Evolutionary conservation across 2,888 invertebrate genomes (phyloP).

Genomic region (Caenorhabditis sp.): DNA sequence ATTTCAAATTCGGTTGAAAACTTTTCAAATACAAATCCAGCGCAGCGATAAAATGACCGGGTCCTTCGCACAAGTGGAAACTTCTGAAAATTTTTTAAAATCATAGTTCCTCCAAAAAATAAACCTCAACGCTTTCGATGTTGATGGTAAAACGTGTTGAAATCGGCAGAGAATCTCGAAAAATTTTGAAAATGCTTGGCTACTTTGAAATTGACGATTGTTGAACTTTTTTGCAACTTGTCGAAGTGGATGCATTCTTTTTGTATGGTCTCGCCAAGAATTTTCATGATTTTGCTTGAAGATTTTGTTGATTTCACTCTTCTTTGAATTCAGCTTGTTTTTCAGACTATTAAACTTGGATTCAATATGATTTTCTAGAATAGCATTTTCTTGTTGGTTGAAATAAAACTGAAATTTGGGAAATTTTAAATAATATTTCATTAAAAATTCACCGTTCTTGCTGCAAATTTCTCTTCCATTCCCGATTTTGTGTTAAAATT

Average conservation of each 20-base stretch:
- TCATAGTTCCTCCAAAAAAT: not conserved
- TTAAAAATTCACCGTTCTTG: not conserved
- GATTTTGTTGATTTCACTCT: not conserved
- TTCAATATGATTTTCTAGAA: not conserved
- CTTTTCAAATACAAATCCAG: conserved; percentile 12
- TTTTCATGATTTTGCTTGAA: not conserved
- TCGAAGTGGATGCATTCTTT: not conserved
- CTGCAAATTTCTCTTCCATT: not conserved
- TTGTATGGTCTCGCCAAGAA: not conserved
- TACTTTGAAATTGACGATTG: not conserved
- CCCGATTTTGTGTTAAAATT: too few species aligned
- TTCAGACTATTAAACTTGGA: too few species aligned
- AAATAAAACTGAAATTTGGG: not conserved
- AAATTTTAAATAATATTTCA: not conserved
- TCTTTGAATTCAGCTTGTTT: not conserved
- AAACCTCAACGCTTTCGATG: not conserved
- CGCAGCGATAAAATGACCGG: conserved; percentile 42
- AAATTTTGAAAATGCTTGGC: conserved; percentile 34
- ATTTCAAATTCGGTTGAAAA: conserved; percentile 11
- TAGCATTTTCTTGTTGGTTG: too few species aligned
- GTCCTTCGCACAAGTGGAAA: conserved; percentile 48
- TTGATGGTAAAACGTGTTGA: conserved; percentile 5
- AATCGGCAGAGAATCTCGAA: conserved; percentile 31
- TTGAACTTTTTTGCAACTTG: not conserved
- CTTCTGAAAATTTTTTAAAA: conserved; percentile 9